Percentiles rank a stretch among this genome's conserved stretches.
Conservation (phyloP, 2,888 invertebrate genomes). For the Mythimna ferrago region DNA sequence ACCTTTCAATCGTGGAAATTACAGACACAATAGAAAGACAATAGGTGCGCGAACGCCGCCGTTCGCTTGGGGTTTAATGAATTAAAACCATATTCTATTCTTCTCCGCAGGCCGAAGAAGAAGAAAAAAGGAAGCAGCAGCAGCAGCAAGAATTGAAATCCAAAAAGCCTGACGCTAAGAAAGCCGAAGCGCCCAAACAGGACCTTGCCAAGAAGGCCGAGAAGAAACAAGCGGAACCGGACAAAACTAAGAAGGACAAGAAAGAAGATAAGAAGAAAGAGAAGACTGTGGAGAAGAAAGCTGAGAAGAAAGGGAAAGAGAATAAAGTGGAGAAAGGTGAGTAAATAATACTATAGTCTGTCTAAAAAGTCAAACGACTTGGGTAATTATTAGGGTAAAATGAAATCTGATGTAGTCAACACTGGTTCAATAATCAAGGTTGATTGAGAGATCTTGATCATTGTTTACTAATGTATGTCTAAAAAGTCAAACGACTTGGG, state of each 20-base stretch:
- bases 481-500: too few species aligned
- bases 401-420: too few species aligned
- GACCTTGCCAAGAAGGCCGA: constrained; percentile 66
- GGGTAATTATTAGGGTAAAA: too few species aligned
- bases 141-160: constrained; percentile 65
- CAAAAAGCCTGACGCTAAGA: constrained; percentile 73
- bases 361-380: too few species aligned
- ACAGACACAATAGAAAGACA: too few species aligned
- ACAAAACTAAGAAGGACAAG: constrained; percentile 65
- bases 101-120: constrained; percentile 78
- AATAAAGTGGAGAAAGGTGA: constrained; percentile 81
- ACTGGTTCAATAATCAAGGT: too few species aligned
- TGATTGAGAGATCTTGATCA: too few species aligned
- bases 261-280: constrained; percentile 72
- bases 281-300: constrained; percentile 70
- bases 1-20: too few species aligned
- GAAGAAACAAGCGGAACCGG: constrained; percentile 69
- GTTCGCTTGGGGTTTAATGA: too few species aligned
- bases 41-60: too few species aligned
- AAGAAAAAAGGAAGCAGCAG: constrained; percentile 71
- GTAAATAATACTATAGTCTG: constrained; percentile 39
- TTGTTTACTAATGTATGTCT: too few species aligned
- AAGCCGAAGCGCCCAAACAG: constrained; percentile 60
- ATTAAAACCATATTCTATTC: too few species aligned
- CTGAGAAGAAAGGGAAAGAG: constrained; percentile 75